phyloP scores from a whole-genome alignment of 2,113 vertebrate genomes.

The Hyaena hyaena region DNA sequence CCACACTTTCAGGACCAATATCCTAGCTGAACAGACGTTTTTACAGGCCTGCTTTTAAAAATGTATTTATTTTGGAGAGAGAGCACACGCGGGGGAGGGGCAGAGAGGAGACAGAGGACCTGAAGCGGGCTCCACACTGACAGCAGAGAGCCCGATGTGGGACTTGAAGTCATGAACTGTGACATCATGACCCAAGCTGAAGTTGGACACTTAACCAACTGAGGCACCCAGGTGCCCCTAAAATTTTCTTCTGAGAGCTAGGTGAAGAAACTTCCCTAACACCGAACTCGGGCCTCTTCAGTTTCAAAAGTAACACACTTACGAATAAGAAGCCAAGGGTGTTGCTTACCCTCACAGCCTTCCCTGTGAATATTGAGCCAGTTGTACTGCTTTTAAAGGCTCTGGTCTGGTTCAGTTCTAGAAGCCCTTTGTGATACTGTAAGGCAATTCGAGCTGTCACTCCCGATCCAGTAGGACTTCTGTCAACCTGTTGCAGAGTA shows the following conservation, averaged over 20 bases:
- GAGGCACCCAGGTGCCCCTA: too few species aligned
- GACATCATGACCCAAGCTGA: too few species aligned
- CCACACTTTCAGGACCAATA: not conserved
- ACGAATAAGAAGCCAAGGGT: rapidly evolving
- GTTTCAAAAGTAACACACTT: not conserved
- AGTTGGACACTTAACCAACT: too few species aligned
- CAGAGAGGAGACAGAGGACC: too few species aligned
- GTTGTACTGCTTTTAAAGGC: constrained; percentile 93
- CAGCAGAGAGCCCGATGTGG: too few species aligned
- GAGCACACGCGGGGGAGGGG: too few species aligned
- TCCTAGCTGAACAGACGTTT: not conserved
- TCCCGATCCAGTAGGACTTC: constrained; percentile 95
- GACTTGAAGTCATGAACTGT: too few species aligned
- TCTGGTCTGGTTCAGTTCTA: constrained; percentile 91
- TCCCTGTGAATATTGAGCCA: constrained; percentile 93
- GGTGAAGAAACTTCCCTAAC: not conserved
- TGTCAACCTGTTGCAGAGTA: constrained; percentile 90
- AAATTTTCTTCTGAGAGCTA: not conserved
- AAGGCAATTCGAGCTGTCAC: constrained; percentile 96
- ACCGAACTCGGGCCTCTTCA: not conserved
- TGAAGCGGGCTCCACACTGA: too few species aligned
- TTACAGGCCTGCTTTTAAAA: not conserved
- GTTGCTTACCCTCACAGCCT: constrained; percentile 89
- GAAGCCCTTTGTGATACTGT: constrained; percentile 94
- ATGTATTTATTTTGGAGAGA: too few species aligned